A percentile compares a stretch with the other conserved stretches of the same genome.
Evolutionary conservation across 2,888 invertebrate genomes (phyloP).

Genomic region (Archips xylosteana): DNA sequence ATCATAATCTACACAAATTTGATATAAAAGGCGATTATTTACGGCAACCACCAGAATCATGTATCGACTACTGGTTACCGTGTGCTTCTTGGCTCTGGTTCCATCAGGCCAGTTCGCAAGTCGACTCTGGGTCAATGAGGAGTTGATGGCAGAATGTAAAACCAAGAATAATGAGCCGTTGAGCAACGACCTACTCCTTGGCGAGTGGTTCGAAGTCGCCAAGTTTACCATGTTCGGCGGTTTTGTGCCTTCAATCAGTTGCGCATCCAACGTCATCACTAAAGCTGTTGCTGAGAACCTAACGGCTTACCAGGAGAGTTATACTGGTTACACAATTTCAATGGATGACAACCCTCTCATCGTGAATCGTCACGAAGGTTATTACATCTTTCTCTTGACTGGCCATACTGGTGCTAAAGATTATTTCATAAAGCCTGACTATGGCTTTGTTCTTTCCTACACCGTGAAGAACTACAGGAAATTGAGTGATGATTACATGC

Average conservation of each 20-base stretch:
- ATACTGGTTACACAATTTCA: not conserved
- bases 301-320: not conserved
- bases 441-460: not conserved
- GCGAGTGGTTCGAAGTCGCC: slow-evolving; percentile 11
- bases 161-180: not conserved
- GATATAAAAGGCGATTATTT: slow-evolving; percentile 11
- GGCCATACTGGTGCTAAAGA: slow-evolving; percentile 13
- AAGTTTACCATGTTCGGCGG: not conserved
- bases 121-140: not conserved
- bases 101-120: not conserved
- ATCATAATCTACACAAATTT: not conserved
- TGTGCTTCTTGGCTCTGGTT: not conserved
- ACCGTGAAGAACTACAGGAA: not conserved
- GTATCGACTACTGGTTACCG: not conserved
- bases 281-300: not conserved
- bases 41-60: not conserved
- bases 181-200: slow-evolving; percentile 3
- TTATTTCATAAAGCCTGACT: not conserved
- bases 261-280: not conserved
- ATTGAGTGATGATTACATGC: slow-evolving; percentile 11
- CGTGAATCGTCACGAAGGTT: not conserved
- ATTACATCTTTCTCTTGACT: not conserved
- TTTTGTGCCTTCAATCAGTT: not conserved
- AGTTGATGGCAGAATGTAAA: not conserved
- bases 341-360: slow-evolving; percentile 7